Base-by-base conservation (phyloP, 2,888 invertebrate genomes). In the Tetragonisca angustula region DNA sequence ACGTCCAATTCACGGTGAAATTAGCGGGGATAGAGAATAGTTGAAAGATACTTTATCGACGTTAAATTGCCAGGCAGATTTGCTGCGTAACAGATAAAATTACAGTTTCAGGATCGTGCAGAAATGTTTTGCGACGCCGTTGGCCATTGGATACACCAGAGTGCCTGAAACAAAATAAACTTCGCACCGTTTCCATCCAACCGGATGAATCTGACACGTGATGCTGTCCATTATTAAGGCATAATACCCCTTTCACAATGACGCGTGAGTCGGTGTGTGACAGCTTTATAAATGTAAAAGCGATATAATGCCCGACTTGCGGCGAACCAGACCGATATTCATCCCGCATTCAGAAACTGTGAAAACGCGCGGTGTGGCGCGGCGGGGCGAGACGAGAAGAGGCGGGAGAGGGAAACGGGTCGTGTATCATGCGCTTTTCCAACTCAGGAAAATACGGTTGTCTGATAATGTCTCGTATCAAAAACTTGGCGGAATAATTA, bases 221-320 rank as follows among this genome's bases (percentile, higher is more conserved):
- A 77, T 86, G 85, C 59, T 88, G 88, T 88, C 86, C 86, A 91
- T 92, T 91, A 92, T 91, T 89, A 85, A 81, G 86, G 88, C 88
- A 91, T 90, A 92, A 92, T 89, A 92, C 92, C 91, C 91, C 90
- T 91, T 92, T 92, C 90, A 91, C 84, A 87, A 84, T 86, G 86
- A 85, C 76, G 85, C 72, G 85, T 79, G 85, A 82, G 85, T 80
- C 88, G 88, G 88, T 83, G 87, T 62, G 85, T 90, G 91, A 91
- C 90, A 88, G 91, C 88, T 90, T 89, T 91, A 90, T 90, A 90
- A 92, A 92, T 90, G 88, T 86, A 84, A 89, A 90, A 89, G 89
- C 89, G 91, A 91, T 91, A 90, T 87, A 89, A 90, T 87, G 86
- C 76, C 69, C 72, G 86, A 81, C 84, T 89, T 83, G 83, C 75